Evolutionary conservation across 2,888 invertebrate genomes (phyloP), one percentile per base, ranked within the genome.

Genomic region (Drosophila mimica): DNA sequence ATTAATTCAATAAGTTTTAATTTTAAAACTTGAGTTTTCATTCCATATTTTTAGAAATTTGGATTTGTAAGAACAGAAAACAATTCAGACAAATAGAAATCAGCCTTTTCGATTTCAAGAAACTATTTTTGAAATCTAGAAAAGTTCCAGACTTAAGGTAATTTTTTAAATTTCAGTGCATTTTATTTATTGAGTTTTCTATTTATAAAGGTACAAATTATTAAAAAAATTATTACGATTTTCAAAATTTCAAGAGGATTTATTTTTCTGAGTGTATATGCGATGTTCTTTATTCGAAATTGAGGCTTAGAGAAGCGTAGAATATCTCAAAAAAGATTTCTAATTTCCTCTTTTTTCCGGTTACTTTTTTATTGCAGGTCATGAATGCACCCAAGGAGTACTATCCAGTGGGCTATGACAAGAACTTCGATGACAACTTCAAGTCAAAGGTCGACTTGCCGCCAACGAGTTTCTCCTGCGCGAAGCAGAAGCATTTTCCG

Each of bases 311-410:
- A 8, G 38, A 8, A 3, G 0, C 7, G 13, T 0, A 5, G 11
- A 11, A 34, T 34, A n/a, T 40, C 40, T 40, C 9, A 28, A 28
- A 20, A 6, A 11, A 36, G 7, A 3, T 17, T 8, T 34, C 6
- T 15, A 17, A 17, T 2, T 49, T 17, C 15, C 13, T 15, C 40
- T 13, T 5, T 3, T 51, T 33, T 33, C 40, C 46, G 13, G 5
- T n/a, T 8, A 4, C 54, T 46, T 36, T 33, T 13, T n/a, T 0
- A 20, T 69, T 51, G 0, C 56, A 97, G 94, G 97, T 97, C 6
- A 97, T 97, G 97, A 97, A 97, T 91, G 97, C 97, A 0, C 97
- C 97, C 0, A 95, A 96, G 53, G 97, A 97, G 89, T 97, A 97
- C 91, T 97, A 97, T 92, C 97, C 97, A 0, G 96, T 96, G 3